Evolutionary conservation across 2,113 vertebrate species (phyloP).

Genomic region (Neogale vison): DNA sequence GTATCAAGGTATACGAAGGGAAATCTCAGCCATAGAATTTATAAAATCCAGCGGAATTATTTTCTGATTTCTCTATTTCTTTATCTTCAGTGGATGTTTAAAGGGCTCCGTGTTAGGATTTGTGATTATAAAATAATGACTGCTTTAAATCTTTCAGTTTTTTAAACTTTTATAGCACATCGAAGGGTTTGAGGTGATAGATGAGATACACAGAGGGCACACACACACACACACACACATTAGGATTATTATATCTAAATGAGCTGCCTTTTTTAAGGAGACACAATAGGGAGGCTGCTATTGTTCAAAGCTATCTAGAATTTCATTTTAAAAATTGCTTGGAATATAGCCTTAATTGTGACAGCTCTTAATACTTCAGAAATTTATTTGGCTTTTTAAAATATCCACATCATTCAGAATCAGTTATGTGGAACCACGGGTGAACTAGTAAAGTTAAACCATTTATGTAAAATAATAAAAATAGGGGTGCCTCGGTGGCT

Average conservation of each 20-base stretch:
- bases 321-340: background rate
- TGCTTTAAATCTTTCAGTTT: background rate
- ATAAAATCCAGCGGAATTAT: background rate
- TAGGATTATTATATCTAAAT: background rate
- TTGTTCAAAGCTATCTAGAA: background rate
- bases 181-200: background rate
- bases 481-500: background rate
- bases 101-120: background rate
- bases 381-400: background rate
- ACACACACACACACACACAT: too few species aligned
- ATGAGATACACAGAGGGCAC: background rate
- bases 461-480: background rate
- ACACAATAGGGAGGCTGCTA: background rate
- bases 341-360: background rate
- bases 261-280: background rate
- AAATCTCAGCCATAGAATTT: background rate
- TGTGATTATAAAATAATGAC: background rate
- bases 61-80: background rate
- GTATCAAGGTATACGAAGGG: background rate
- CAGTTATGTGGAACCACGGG: background rate
- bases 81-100: background rate
- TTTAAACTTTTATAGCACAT: background rate
- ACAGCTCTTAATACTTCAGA: background rate
- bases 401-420: background rate
- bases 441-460: slow-evolving; percentile 16